Evolutionary conservation across 2,113 vertebrate genomes (phyloP), one percentile per base, ranked within the genome.

Genomic region (Butorides virescens): DNA sequence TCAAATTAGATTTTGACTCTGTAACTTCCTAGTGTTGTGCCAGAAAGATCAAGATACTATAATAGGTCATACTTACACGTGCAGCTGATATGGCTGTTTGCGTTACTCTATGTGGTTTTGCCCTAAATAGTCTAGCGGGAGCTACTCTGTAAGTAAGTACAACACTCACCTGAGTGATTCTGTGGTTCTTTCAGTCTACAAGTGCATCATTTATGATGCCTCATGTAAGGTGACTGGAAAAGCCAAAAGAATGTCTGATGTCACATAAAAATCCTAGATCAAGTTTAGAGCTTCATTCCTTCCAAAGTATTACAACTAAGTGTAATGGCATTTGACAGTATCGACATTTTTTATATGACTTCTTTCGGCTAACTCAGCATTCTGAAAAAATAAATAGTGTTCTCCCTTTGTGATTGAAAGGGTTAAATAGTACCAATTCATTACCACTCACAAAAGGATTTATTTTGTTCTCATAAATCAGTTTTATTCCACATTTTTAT

Each of bases 401-500:
- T 97, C 94, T 96, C 68, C 53, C 49, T 95, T 96, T 95, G 95
- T 98, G 97, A 97, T 97, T 96, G 97, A 98, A 98, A 97, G 98
- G 95, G 98, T 98, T 98, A 98, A 98, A 97, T 96, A 96, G 96
- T 96, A 96, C 98, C 97, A 97, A 98, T 98, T 98, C 97, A 98
- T 98, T 98, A 97, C 94, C 73, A 77, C 96, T 98, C 97, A 98
- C 97, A 97, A 97, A 98, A 98, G 97, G 94, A 98, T 98, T 98
- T 98, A 98, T 98, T 98, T 98, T 98, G 94, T 98, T 97, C 97
- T 96, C 97, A 98, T 98, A 98, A 98, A 98, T 98, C 98, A 98
- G 97, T 96, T 98, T 98, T 98, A 98, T 97, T 98, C 95, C 97
- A 97, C 95, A 96, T 98, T 98, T 98, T 98, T 98, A 98, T 98